A percentile compares a stretch with the other conserved stretches of the same genome.
phyloP scores from a whole-genome alignment of 2,113 vertebrate species.

The Psilopsiagon aymara region DNA sequence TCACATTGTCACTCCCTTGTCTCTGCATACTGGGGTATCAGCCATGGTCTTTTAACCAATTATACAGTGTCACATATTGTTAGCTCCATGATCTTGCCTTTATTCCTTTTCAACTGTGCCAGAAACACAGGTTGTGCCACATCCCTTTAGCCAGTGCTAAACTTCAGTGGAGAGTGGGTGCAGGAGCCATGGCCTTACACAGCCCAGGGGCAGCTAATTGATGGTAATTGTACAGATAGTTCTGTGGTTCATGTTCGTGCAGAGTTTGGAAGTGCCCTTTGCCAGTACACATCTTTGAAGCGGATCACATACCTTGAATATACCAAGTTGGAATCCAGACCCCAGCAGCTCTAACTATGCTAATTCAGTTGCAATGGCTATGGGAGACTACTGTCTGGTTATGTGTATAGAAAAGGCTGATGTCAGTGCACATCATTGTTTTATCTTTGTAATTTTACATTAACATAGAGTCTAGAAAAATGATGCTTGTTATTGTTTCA shows the following conservation, averaged over 20 bases:
- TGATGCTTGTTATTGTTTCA: not conserved
- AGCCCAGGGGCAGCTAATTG: not conserved
- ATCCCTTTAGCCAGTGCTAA: not conserved
- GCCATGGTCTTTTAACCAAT: not conserved
- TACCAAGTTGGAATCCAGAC: not conserved
- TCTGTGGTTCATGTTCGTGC: not conserved
- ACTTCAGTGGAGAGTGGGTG: not conserved
- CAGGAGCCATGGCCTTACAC: not conserved
- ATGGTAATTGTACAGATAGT: not conserved
- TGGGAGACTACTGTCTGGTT: not conserved
- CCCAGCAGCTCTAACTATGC: not conserved
- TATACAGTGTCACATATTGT: not conserved
- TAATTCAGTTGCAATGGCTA: not conserved
- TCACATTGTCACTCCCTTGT: not conserved
- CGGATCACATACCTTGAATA: not conserved
- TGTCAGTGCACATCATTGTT: not conserved
- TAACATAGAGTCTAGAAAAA: not conserved
- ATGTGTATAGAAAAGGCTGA: not conserved
- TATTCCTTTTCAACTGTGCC: not conserved
- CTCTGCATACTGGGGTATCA: not conserved
- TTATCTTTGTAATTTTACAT: not conserved
- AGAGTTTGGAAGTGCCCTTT: not conserved
- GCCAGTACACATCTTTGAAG: not conserved
- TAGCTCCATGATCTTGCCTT: not conserved
- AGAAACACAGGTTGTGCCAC: not conserved